Base-by-base conservation (phyloP, 2,797 vertebrate genomes). In the Brotogeris chrysoptera region DNA sequence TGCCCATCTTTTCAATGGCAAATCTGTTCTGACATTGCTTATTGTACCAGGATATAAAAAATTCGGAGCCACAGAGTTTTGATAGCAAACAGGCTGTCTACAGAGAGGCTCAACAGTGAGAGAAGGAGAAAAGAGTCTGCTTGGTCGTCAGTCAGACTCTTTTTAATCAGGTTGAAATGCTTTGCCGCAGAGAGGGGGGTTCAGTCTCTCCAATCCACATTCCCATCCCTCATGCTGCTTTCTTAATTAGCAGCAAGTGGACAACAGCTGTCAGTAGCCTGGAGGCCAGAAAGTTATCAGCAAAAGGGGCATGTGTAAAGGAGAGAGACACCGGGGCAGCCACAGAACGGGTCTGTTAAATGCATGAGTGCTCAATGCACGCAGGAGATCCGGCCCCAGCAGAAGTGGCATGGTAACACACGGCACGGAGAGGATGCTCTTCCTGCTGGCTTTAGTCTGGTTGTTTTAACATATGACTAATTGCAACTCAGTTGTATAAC, bases 241-340 rank as follows among this genome's bases (percentile, higher is more conserved):
- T 94, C 94, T 95, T 87, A 93, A 92, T 86, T 94, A 97, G 95
- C 88, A 91, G 92, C 68, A 73, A 96, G 96, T 64, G 93, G 94
- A 70, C 66, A 86, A 71, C 93, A 95, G 94, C 93, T 93, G 94
- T 49, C 88, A 60, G 38, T 47, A 91, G 95, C 88, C 85, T 13
- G 20, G 70, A 86, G 95, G 92, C 71, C 95, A 92, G 41, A 69
- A 80, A 91, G 92, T 89, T 78, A 91, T 73, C 69, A 92, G 72
- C 27, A 44, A 53, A 78, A 61, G 43, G 64, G 69, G 61, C 17
- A 14, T 0, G 12, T n/a, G 84, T 52, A 49, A 47, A 69, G 66
- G 46, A 61, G 49, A 84, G 84, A 77, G 78, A 19, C 32, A 34
- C 0, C 2, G 49, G 46, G 63, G 23, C 28, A 18, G 53, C 12